Percentiles rank a stretch among this genome's conserved stretches.
phyloP scores from a whole-genome alignment of 1,140 invertebrate species.

The Trichonephila clavata region DNA sequence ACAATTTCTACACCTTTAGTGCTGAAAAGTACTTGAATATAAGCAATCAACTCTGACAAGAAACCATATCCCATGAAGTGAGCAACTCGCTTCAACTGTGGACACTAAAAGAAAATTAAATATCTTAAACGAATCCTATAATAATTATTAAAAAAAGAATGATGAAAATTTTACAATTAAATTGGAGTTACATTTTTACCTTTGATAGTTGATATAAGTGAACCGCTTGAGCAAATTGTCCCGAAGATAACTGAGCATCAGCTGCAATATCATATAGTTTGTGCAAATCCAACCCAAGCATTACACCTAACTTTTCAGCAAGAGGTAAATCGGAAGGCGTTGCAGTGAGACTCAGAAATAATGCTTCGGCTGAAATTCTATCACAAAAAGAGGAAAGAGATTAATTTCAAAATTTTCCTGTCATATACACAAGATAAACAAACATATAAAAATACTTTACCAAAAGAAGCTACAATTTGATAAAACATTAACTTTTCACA shows the following conservation, averaged over 20 bases:
- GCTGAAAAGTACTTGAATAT: slow-evolving; percentile 84
- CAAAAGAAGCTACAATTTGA: too few relatives aligned
- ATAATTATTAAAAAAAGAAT: neutral
- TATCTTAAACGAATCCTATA: neutral
- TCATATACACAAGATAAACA: too few relatives aligned
- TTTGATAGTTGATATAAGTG: slow-evolving; percentile 88
- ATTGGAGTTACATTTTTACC: slow-evolving; percentile 80
- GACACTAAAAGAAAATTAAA: slow-evolving; percentile 81
- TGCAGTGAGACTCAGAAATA: slow-evolving; percentile 83
- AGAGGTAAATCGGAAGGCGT: slow-evolving; percentile 76
- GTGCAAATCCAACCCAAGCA: slow-evolving; percentile 84
- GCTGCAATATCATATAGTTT: slow-evolving; percentile 87
- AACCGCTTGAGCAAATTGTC: slow-evolving; percentile 86
- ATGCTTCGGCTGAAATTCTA: slow-evolving; percentile 85
- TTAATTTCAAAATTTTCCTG: too few relatives aligned
- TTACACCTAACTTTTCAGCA: slow-evolving; percentile 80
- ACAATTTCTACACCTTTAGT: slow-evolving; percentile 84
- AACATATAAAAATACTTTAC: too few relatives aligned
- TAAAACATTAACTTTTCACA: too few relatives aligned
- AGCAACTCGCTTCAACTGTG: slow-evolving; percentile 86
- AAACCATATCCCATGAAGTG: slow-evolving; percentile 88
- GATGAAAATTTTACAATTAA: neutral
- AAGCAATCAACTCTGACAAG: slow-evolving; percentile 86
- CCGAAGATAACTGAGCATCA: slow-evolving; percentile 86
- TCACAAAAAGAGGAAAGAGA: neutral